Percentiles rank a stretch among this genome's conserved stretches.
These are phyloP conservation scores for Orbicella faveolata DNA, from an alignment of 64 coral and sea anemone genomes.

Conservation along the genomic window DNA sequence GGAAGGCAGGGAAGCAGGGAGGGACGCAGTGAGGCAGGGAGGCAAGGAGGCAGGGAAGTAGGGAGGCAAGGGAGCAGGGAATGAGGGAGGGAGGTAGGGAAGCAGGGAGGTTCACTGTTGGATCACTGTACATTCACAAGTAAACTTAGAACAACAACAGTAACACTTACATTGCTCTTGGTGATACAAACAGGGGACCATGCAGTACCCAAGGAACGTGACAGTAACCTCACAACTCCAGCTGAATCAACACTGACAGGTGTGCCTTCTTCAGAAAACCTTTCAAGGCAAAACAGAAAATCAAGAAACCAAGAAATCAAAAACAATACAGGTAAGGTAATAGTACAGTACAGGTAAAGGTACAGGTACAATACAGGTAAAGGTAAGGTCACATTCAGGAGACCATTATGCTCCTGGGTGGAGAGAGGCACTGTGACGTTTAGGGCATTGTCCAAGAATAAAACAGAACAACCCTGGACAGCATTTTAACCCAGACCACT, in stretches of 20 bases:
- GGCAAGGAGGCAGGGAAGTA: not conserved
- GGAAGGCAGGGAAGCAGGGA: not conserved
- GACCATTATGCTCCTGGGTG: not conserved
- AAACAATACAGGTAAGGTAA: not conserved
- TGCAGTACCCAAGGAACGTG: slow-evolving; percentile 61
- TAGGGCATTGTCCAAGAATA: too few species aligned
- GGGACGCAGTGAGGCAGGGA: not conserved
- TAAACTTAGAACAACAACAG: not conserved
- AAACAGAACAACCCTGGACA: too few species aligned
- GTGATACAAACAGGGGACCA: slow-evolving; percentile 86
- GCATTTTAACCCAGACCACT: too few species aligned
- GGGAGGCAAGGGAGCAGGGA: not conserved
- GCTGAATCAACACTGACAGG: slow-evolving; percentile 82
- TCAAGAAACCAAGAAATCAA: not conserved
- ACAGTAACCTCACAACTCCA: slow-evolving; percentile 78
- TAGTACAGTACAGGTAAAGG: too few species aligned
- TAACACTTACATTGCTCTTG: slow-evolving; percentile 78
- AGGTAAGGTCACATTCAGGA: not conserved
- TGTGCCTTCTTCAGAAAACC: slow-evolving; percentile 90
- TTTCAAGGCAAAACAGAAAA: slow-evolving; percentile 12
- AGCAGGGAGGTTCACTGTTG: not conserved
- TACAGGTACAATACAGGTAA: not conserved
- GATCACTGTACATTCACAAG: not conserved
- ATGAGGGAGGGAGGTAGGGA: not conserved
- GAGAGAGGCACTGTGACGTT: too few species aligned